Evolutionary conservation across 2,888 invertebrate genomes (phyloP).

Genomic region (Chymomyza caudatula): DNA sequence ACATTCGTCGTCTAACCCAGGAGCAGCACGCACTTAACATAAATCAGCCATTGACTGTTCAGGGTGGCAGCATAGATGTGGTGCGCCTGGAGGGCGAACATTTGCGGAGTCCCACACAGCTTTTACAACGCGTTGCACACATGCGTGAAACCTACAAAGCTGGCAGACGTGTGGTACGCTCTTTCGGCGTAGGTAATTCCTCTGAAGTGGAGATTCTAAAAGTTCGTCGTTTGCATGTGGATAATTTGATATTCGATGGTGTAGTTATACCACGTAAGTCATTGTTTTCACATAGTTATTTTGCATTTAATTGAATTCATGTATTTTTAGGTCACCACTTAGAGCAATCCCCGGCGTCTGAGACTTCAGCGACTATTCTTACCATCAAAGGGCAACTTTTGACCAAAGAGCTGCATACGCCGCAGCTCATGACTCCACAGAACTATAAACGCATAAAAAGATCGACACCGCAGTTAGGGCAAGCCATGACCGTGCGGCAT

Average conservation of each 20-base stretch:
- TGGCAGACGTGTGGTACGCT: slow-evolving; percentile 37
- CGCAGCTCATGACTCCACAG: slow-evolving; percentile 48
- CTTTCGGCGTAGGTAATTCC: slow-evolving; percentile 37
- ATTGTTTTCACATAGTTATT: neutral
- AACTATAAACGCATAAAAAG: slow-evolving; percentile 20
- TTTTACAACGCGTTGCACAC: slow-evolving; percentile 48
- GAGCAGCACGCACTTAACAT: slow-evolving; percentile 7
- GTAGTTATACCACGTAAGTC: slow-evolving; percentile 63
- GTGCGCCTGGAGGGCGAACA: slow-evolving; percentile 45
- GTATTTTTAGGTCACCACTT: slow-evolving; percentile 49
- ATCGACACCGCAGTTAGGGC: neutral
- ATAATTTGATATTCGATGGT: slow-evolving; percentile 65
- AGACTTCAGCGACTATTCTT: slow-evolving; percentile 30
- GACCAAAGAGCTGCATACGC: slow-evolving; percentile 51
- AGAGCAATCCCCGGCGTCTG: slow-evolving; percentile 17
- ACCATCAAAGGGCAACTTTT: slow-evolving; percentile 43
- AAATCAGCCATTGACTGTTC: slow-evolving; percentile 31
- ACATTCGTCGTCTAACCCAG: slow-evolving; percentile 45
- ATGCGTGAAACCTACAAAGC: slow-evolving; percentile 35
- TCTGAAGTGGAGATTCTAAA: slow-evolving; percentile 39
- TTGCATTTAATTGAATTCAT: neutral
- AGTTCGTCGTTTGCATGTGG: slow-evolving; percentile 53
- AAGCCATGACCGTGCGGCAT: slow-evolving; percentile 26
- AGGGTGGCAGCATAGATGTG: slow-evolving; percentile 44
- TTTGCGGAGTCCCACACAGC: slow-evolving; percentile 63